Evolutionary conservation across 1,140 invertebrate species (phyloP).

Genomic region (Mamestra configurata): DNA sequence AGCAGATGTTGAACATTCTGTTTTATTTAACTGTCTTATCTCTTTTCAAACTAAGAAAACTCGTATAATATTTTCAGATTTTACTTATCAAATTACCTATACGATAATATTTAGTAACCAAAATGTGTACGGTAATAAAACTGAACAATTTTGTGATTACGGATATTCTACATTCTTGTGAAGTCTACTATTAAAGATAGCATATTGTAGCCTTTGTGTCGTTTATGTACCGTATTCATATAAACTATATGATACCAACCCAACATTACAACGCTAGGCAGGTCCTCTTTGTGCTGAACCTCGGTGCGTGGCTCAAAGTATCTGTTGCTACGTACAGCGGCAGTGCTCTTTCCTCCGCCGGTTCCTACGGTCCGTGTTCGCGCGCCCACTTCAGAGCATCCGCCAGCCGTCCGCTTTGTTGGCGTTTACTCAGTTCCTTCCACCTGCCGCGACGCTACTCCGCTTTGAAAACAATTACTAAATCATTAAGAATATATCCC

Average conservation of each 20-base stretch:
- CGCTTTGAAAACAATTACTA: conserved; percentile 22
- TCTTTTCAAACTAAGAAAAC: neutral
- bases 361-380: conserved; percentile 10
- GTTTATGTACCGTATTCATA: neutral
- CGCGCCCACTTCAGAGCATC: conserved; percentile 62
- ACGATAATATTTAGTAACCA: no score
- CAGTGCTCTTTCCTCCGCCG: conserved; percentile 10
- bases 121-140: no score
- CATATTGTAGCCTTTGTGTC: no score
- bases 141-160: no score
- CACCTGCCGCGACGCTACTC: conserved; percentile 41
- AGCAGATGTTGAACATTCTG: conserved; percentile 12
- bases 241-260: neutral
- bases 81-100: no score
- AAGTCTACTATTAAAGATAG: no score
- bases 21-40: conserved; percentile 1
- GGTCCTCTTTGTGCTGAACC: neutral
- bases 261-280: no score
- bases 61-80: neutral
- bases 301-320: neutral
- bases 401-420: conserved; percentile 58
- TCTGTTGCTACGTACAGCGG: neutral
- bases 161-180: no score
- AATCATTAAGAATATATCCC: conserved; percentile 12
- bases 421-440: conserved; percentile 52